Percentiles rank a stretch among this genome's conserved stretches.
Evolutionary conservation across 2,113 vertebrate genomes (phyloP).

Genomic region (Phoenicopterus ruber): DNA sequence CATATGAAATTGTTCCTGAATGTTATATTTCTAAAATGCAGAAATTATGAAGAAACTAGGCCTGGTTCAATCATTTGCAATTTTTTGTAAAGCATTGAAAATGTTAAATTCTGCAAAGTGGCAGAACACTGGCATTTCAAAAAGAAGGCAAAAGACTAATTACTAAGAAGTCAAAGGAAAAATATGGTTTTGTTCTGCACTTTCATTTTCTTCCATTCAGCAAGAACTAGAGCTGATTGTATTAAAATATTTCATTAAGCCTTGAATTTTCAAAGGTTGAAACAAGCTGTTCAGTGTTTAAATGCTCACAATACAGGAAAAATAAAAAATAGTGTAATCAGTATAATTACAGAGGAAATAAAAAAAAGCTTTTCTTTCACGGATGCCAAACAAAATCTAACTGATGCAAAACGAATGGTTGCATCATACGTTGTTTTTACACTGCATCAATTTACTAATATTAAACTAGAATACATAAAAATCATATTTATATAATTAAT

Average conservation of each 20-base stretch:
- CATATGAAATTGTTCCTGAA: background rate
- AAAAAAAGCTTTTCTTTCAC: conserved; percentile 29
- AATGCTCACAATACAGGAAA: background rate
- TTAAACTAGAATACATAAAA: background rate
- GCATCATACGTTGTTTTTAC: background rate
- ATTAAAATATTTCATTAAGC: conserved; percentile 17
- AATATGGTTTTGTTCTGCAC: background rate
- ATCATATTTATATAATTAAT: background rate
- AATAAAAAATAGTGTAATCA: conserved; percentile 36
- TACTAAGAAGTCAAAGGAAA: background rate
- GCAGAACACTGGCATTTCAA: background rate
- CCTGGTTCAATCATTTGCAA: background rate
- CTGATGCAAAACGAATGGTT: background rate
- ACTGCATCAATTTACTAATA: background rate
- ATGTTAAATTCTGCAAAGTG: background rate
- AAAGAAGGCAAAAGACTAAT: background rate
- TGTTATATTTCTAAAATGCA: background rate
- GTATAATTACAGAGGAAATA: conserved; percentile 43
- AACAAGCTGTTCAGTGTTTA: conserved; percentile 30
- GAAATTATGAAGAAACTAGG: background rate
- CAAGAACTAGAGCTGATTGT: background rate
- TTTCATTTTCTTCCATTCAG: background rate
- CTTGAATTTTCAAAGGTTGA: background rate
- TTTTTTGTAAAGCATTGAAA: background rate
- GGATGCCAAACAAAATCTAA: conserved; percentile 29